Evolutionary conservation across 2,888 invertebrate species (phyloP), one percentile per base, ranked within the genome.

Genomic region (Acholoe squamosa): DNA sequence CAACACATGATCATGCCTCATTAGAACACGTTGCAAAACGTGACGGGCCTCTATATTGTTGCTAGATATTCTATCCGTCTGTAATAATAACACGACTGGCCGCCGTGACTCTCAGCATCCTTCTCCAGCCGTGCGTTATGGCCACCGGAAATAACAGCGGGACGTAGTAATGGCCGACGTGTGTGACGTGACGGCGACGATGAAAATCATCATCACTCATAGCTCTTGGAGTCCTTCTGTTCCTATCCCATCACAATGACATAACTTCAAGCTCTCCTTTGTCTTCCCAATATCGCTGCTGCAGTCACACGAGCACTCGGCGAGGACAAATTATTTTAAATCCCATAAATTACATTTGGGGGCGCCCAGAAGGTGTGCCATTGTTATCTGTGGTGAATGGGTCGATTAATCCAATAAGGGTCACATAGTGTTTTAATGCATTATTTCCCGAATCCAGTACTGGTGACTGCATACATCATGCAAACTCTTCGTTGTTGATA

Each of bases 291-390:
- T n/a, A n/a, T n/a, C n/a, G n/a, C n/a, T 19, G n/a, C 61, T n/a
- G 19, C 61, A 19, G 61, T 19, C 22, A 3, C 61, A 19, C 14
- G 61, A 7, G 19, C 61, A 61, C 61, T 61, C 61, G n/a, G 61
- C 3, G 61, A 61, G 61, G 7, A 61, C n/a, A 61, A 61, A 61
- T 61, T 61, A 61, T 14, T 61, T 61, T n/a, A 61, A 19, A 61
- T 61, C 61, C 61, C 61, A 61, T 61, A 61, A 61, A 61, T 61
- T 61, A 61, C 61, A n/a, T 61, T 61, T n/a, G 22, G 54, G 54
- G 19, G 61, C 14, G 61, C 43, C 43, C 61, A 61, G 61, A n/a
- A 61, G 22, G 61, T n/a, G 61, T n/a, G 19, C 7, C n/a, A 61
- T n/a, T 61, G 61, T 61, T 3, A 14, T 3, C 61, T 14, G 61